These are phyloP conservation scores for Ibidorhyncha struthersii DNA, from an alignment of 2,113 vertebrate species.

Conservation along the genomic window DNA sequence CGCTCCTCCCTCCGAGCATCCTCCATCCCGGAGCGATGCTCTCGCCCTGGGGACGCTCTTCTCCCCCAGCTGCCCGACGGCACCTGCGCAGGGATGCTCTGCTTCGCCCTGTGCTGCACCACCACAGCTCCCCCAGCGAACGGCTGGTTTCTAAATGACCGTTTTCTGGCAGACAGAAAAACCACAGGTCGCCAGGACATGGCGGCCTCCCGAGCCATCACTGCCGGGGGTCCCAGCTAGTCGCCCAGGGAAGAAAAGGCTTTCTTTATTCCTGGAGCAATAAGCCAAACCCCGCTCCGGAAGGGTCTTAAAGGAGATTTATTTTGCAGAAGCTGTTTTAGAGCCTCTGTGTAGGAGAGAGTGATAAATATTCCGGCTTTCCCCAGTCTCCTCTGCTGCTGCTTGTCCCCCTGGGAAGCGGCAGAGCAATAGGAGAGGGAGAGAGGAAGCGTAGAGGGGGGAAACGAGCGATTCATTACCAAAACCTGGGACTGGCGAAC, in stretches of 20 bases:
- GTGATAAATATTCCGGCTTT: background rate
- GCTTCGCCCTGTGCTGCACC: background rate
- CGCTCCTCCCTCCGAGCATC: background rate
- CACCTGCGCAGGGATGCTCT: background rate
- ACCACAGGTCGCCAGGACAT: rapidly evolving
- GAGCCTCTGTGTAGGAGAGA: background rate
- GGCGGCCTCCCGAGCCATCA: rapidly evolving
- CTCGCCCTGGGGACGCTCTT: background rate
- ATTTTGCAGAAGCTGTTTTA: background rate
- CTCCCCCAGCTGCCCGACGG: background rate
- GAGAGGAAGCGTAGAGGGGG: background rate
- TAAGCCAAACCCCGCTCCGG: background rate
- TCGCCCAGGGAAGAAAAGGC: background rate
- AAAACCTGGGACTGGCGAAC: background rate
- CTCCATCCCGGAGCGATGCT: rapidly evolving
- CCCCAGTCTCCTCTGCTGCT: background rate
- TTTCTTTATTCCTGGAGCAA: background rate
- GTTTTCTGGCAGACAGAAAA: background rate
- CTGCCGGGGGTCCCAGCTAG: too few species aligned
- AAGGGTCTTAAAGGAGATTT: background rate
- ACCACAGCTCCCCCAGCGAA: background rate
- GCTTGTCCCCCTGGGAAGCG: background rate
- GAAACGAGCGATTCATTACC: background rate
- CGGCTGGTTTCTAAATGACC: rapidly evolving
- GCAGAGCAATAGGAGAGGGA: background rate